A percentile compares a stretch with the other conserved stretches of the same genome.
Evolutionary conservation across 2,888 invertebrate genomes (phyloP).

Genomic region (Acanthopleura granulata): DNA sequence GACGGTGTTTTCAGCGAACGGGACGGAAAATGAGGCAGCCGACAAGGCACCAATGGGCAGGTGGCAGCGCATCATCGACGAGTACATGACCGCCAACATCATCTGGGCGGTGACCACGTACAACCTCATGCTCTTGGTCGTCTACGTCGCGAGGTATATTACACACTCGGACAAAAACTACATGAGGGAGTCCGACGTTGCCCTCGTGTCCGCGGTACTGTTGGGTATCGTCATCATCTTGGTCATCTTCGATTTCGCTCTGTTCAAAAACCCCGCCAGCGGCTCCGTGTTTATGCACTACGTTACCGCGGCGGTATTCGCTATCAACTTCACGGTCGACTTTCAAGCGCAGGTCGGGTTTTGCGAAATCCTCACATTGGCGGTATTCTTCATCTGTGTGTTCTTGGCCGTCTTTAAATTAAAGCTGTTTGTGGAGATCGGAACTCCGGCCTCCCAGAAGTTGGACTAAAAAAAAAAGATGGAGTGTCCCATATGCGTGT

Average conservation of each 20-base stretch:
- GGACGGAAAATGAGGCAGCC: neutral
- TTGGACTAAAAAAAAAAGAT: neutral
- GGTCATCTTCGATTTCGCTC: neutral
- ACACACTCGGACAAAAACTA: neutral
- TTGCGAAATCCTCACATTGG: neutral
- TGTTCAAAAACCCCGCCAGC: neutral
- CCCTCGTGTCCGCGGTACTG: neutral
- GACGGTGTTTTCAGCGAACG: neutral
- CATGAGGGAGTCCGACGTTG: neutral
- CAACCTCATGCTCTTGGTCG: neutral
- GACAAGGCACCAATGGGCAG: neutral
- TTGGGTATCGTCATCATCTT: neutral
- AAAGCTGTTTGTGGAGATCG: neutral
- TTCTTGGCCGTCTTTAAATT: neutral
- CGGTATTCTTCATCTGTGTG: neutral
- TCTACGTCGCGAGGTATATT: constrained; percentile 1
- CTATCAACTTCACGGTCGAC: neutral
- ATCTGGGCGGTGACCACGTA: neutral
- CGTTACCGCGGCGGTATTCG: neutral
- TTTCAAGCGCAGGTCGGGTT: neutral
- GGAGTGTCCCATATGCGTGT: neutral
- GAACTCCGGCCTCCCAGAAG: neutral
- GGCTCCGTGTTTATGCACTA: constrained; percentile 1
- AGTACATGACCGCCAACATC: neutral
- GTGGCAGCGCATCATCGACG: neutral